These are phyloP conservation scores for Chironomus tentans DNA, from an alignment of 2,888 invertebrate genomes.

Conservation along the genomic window DNA sequence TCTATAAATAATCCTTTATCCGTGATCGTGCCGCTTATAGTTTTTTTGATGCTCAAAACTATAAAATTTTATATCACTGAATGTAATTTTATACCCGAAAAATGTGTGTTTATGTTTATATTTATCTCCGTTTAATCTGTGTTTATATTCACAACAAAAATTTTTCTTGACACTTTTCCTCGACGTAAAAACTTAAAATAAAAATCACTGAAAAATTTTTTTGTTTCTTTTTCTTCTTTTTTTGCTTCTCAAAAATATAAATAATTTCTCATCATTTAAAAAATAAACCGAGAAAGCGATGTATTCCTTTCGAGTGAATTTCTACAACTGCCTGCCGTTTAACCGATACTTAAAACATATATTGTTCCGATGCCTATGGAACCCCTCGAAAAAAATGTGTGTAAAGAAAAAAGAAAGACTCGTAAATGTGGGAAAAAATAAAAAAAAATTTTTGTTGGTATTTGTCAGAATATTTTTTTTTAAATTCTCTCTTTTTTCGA, in stretches of 20 bases:
- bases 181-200: background rate
- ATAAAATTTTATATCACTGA: background rate
- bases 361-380: conserved; percentile 22
- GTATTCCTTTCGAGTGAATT: conserved; percentile 23
- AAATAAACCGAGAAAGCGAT: conserved; percentile 5
- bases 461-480: conserved; percentile 3
- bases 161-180: no score
- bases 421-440: conserved; percentile 12
- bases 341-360: conserved; percentile 23
- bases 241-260: background rate
- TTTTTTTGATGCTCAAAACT: conserved; percentile 2
- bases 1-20: conserved; percentile 26
- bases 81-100: background rate
- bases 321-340: conserved; percentile 23
- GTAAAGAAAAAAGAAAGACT: background rate
- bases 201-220: background rate
- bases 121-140: background rate
- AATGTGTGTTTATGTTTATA: background rate
- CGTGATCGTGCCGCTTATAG: background rate
- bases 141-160: background rate
- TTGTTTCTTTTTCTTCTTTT: background rate
- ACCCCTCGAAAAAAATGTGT: conserved; percentile 20
- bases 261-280: background rate
- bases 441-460: conserved; percentile 12
- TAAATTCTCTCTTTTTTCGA: conserved; percentile 8